Evolutionary conservation across 2,113 vertebrate species (phyloP).

Genomic region (Ophthalmotilapia sp.): DNA sequence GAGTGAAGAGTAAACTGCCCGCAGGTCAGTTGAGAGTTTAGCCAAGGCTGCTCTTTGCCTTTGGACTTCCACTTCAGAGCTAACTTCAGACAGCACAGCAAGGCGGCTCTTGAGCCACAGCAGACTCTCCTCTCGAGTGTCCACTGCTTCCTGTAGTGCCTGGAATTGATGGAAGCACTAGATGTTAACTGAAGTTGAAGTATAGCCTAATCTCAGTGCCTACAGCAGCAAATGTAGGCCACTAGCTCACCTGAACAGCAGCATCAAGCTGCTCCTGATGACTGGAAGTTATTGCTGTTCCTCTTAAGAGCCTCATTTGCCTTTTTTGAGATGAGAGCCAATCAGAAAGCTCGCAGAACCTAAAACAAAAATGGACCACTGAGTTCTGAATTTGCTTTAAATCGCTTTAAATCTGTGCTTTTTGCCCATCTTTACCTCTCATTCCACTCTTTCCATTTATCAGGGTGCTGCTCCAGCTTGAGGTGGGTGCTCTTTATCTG

Average conservation of each 20-base stretch:
- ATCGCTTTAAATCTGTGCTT: background rate
- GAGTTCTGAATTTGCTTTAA: background rate
- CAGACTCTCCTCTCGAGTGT: slow-evolving; percentile 74
- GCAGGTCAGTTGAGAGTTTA: slow-evolving; percentile 78
- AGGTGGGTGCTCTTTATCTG: slow-evolving; percentile 71
- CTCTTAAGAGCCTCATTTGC: slow-evolving; percentile 72
- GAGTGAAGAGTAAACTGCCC: slow-evolving; percentile 71
- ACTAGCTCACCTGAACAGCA: slow-evolving; percentile 71
- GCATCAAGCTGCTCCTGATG: slow-evolving; percentile 72
- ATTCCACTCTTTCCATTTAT: slow-evolving; percentile 86
- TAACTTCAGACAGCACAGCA: slow-evolving; percentile 72
- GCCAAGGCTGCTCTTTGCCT: slow-evolving; percentile 76
- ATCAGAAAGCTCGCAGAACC: slow-evolving; percentile 80
- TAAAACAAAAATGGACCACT: slow-evolving; percentile 26
- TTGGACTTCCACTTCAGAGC: slow-evolving; percentile 76
- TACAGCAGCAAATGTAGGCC: background rate
- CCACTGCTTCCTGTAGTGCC: slow-evolving; percentile 73
- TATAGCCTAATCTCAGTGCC: background rate
- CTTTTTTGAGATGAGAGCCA: slow-evolving; percentile 80
- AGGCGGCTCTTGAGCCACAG: slow-evolving; percentile 84
- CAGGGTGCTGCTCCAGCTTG: slow-evolving; percentile 78
- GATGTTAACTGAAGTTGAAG: background rate
- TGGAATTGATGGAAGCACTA: slow-evolving; percentile 19
- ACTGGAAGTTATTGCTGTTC: slow-evolving; percentile 45
- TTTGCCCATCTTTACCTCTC: slow-evolving; percentile 70